Conservation (phyloP, 2,113 vertebrate species). For the Microtus oregoni region DNA sequence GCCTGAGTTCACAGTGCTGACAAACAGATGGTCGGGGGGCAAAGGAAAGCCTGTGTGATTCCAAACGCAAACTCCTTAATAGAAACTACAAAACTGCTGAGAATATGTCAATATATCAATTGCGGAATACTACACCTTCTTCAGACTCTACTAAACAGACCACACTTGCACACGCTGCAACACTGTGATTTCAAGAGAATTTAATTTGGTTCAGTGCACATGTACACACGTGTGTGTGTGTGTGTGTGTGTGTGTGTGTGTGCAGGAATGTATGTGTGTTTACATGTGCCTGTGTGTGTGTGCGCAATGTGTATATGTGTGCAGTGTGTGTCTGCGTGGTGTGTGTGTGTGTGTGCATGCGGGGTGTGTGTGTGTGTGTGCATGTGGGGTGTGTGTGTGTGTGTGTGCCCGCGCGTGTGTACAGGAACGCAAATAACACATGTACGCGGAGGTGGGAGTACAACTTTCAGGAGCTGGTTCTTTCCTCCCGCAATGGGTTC, state of each 20-base stretch:
- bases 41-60: neutral
- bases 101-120: neutral
- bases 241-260: too few species aligned
- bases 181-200: neutral
- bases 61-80: constrained; percentile 7
- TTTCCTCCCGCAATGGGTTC: neutral
- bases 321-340: neutral
- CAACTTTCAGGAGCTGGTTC: neutral
- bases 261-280: too few species aligned
- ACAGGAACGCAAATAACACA: neutral
- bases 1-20: neutral
- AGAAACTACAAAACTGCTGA: neutral
- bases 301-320: neutral
- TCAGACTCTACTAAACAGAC: neutral
- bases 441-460: neutral
- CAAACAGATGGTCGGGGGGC: neutral
- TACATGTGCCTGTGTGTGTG: neutral
- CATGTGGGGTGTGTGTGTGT: neutral
- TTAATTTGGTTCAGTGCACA: neutral
- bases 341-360: too few species aligned
- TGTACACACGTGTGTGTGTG: neutral
- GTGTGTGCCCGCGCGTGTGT: neutral
- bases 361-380: neutral
- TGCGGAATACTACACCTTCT: neutral
- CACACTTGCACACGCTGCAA: neutral